Evolutionary conservation across 1,140 invertebrate genomes (phyloP).

Genomic region (Cydia strobilella): DNA sequence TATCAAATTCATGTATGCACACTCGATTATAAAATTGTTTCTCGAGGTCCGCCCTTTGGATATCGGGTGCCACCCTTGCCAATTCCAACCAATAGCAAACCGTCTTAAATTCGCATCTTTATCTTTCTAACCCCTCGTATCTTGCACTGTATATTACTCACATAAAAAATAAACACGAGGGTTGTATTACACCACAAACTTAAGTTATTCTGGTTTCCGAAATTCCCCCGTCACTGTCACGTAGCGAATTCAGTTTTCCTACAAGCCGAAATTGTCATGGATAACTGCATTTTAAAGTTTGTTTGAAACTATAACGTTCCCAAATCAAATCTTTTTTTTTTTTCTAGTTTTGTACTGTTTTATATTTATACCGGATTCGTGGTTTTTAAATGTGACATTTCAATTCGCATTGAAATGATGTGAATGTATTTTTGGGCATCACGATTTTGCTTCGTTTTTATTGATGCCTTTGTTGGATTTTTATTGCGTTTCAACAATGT

Average conservation of each 20-base stretch:
- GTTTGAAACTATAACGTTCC: conserved; percentile 12
- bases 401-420: conserved; percentile 2
- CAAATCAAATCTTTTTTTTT: background rate
- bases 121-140: conserved; percentile 48
- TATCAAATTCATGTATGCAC: conserved; percentile 8
- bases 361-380: conserved; percentile 27
- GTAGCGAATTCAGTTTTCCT: background rate
- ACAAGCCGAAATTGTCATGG: background rate
- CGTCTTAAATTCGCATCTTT: conserved; percentile 53
- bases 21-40: conserved; percentile 21
- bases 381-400: conserved; percentile 28
- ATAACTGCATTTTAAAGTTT: conserved; percentile 7
- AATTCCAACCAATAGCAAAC: conserved; percentile 56
- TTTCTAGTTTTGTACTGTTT: conserved; percentile 15
- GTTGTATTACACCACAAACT: conserved; percentile 35
- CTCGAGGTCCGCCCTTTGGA: conserved; percentile 48
- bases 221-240: background rate
- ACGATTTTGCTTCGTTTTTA: background rate
- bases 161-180: conserved; percentile 58
- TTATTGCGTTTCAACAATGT: background rate
- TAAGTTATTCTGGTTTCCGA: background rate
- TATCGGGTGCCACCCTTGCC: conserved; percentile 60
- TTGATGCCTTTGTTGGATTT: background rate
- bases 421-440: conserved; percentile 7
- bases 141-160: conserved; percentile 36